Base-by-base conservation (phyloP, 1,140 invertebrate genomes). In the Dreissena rostriformis region DNA sequence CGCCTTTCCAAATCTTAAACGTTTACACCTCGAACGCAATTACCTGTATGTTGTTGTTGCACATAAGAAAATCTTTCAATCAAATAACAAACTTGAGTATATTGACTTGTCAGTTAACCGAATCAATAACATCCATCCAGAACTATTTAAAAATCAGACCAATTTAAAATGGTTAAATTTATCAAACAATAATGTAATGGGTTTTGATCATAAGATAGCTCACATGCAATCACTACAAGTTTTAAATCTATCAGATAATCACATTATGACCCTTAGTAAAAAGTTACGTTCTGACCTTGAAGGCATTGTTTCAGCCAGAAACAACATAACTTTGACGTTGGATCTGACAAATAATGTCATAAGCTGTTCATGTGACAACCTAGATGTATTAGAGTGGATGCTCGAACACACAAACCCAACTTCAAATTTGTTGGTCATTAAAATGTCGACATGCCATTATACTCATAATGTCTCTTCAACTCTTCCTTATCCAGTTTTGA, bases 371-470 rank as follows among this genome's bases (percentile, higher is more conserved):
- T 81, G 78, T 65, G 57, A 81, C 28, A 73, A 81, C 26, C 14
- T 81, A 17, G 68, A 81, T 15, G 71, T 81, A 24, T 14, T 81
- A 10, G 22, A 81, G 51, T 81, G 78, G 78, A 22, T 81, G 0
- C 14, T 49, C n/a, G 53, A 71, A 15, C 67, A 81, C 51, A 61
- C 22, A 12, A 4, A 61, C 17, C 17, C 17, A 19, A 24, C 17
- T 61, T 61, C 57, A n/a, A 61, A 11, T n/a, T 24, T 61, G 22
- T 61, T n/a, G 17, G 11, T 61, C 6, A 4, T 19, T 61, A 39
- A 39, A 39, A 66, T 66, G 61, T 10, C 26, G 29, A 39, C 57
- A 7, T 66, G 75, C 49, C 26, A 52, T 78, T 67, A 68, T 39
- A 68, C 76, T 11, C 14, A 26, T 11, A 51, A 24, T 11, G 2